Conservation (phyloP, 2,113 vertebrate species). For the Pao palembangensis region DNA sequence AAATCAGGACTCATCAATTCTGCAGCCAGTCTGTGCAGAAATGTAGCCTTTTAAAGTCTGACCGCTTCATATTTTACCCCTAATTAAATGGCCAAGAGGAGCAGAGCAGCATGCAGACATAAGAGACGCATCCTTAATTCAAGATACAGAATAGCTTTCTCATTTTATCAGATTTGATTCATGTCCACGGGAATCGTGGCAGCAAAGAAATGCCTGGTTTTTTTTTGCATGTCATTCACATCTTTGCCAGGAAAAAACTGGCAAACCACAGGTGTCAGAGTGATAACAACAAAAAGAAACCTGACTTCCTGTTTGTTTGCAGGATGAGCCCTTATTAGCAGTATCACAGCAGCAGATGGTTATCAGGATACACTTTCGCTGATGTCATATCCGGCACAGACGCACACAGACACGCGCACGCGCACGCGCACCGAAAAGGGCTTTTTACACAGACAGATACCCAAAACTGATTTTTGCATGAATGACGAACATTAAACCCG, state of each 20-base stretch:
- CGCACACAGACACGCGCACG: too few relatives aligned
- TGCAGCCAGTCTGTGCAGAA: not conserved
- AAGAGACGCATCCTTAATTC: not conserved
- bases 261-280: not conserved
- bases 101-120: constrained; percentile 13
- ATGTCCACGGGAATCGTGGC: too few relatives aligned
- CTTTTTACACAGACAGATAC: too few relatives aligned
- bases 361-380: constrained; percentile 45
- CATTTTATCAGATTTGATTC: too few relatives aligned
- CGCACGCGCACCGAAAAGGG: not conserved
- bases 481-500: not conserved
- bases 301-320: not conserved
- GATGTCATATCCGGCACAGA: constrained; percentile 10
- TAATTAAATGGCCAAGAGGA: not conserved
- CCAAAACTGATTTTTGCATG: not conserved
- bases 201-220: too few relatives aligned
- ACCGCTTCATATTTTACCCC: not conserved
- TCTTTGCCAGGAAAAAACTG: not conserved
- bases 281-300: not conserved
- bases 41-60: not conserved
- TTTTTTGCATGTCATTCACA: too few relatives aligned
- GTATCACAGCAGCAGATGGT: constrained; percentile 39
- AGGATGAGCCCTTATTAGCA: not conserved
- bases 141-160: constrained; percentile 3
- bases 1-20: constrained; percentile 2